phyloP scores from a whole-genome alignment of 1,140 invertebrate genomes.

The Artemia franciscana region DNA sequence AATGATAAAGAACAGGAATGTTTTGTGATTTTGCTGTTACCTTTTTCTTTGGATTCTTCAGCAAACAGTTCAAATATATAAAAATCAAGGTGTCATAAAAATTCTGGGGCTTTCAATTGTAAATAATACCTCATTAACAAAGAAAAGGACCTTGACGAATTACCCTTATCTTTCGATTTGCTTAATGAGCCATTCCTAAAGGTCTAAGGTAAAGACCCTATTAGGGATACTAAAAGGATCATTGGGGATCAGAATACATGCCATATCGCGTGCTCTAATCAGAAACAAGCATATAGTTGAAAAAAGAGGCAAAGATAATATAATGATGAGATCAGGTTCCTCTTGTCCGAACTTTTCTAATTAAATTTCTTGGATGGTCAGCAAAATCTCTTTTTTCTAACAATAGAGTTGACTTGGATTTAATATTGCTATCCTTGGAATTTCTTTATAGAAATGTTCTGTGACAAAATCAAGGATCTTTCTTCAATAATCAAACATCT shows the following conservation, averaged over 20 bases:
- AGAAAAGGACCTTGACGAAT: neutral
- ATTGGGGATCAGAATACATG: neutral
- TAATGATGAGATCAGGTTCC: neutral
- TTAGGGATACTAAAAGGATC: neutral
- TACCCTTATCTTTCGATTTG: neutral
- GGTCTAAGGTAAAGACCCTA: neutral
- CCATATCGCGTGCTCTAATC: neutral
- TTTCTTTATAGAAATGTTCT: no score
- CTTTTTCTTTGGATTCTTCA: no score
- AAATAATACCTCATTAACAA: neutral
- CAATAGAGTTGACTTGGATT: neutral
- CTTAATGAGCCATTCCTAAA: neutral
- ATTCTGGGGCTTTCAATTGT: neutral
- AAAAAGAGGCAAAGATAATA: no score
- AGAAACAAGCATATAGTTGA: no score
- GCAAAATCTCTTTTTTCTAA: neutral
- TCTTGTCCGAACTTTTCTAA: neutral
- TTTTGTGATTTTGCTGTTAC: no score
- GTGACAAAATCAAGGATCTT: no score
- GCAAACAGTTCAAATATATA: no score
- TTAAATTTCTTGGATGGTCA: neutral
- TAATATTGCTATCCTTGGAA: no score
- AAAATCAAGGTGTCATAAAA: no score
- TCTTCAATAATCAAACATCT: no score
- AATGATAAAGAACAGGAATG: no score